Conservation (phyloP, 2,888 invertebrate species). For the Incurvaria masculella region DNA sequence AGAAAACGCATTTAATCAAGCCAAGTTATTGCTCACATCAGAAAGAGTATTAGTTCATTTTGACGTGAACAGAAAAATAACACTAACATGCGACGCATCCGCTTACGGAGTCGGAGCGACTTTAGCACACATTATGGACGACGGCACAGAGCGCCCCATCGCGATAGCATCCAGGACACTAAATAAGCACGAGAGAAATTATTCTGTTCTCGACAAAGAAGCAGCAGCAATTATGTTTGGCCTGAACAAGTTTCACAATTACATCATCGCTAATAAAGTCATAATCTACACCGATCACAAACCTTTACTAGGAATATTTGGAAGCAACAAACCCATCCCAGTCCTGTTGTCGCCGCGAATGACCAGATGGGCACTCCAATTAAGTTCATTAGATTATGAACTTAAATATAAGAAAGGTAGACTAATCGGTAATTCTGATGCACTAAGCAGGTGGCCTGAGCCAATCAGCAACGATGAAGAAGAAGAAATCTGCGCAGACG, state of each 20-base stretch:
- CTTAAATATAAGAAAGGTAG: conserved; percentile 16
- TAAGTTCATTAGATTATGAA: conserved; percentile 14
- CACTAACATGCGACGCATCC: conserved; percentile 15
- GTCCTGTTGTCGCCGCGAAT: conserved; percentile 14
- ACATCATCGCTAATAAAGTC: conserved; percentile 10
- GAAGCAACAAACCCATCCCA: conserved; percentile 12
- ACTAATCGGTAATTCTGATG: conserved; percentile 16
- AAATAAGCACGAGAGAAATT: conserved; percentile 11
- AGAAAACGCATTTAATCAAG: conserved; percentile 10
- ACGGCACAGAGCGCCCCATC: conserved; percentile 14
- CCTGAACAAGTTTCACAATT: conserved; percentile 13
- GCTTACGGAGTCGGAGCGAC: conserved; percentile 16
- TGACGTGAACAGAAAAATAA: conserved; percentile 10
- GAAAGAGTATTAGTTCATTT: conserved; percentile 14
- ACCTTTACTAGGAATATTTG: conserved; percentile 9
- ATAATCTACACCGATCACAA: conserved; percentile 15
- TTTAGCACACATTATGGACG: conserved; percentile 10
- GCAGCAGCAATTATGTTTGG: conserved; percentile 16
- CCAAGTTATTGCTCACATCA: conserved; percentile 5
- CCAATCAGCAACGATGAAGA: conserved; percentile 8
- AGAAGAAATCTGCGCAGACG: conserved; percentile 7
- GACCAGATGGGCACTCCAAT: conserved; percentile 15
- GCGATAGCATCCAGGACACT: conserved; percentile 13
- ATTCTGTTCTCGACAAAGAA: conserved; percentile 16
- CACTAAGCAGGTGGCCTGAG: conserved; percentile 16